Base-by-base conservation (phyloP, 2,113 vertebrate genomes). In the Actenoides hombroni region DNA sequence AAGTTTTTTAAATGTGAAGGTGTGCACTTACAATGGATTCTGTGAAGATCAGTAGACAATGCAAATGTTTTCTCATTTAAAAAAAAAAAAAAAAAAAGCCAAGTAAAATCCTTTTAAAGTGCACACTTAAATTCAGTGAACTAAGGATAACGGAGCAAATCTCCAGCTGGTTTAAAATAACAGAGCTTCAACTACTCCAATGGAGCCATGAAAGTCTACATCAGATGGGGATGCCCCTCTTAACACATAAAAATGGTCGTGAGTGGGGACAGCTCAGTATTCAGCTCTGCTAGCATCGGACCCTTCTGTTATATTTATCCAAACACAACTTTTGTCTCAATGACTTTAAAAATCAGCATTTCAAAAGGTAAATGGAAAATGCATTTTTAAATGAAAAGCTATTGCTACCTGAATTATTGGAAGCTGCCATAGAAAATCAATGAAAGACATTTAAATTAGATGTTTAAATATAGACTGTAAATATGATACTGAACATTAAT, bases 301-400 rank as follows among this genome's bases (percentile, higher is more conserved):
- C 37, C 25, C 28, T 83, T 83, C 46, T 71, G 7, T n/a, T 82
- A 31, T 2, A 53, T 59, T 89, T 23, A 71, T 51, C 53, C 25
- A 77, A 77, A 54, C 3, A 75, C 48, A 90, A 91, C 39, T 91
- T 94, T 51, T 44, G 31, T 13, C 18, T 69, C 70, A 54, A 53
- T 61, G 20, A 21, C 39, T 83, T 61, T 60, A 86, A 86, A 92
- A 87, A 29, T 40, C 49, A 49, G 19, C 6, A 2, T 69, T 92
- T 91, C 49, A 80, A 87, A 92, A 94, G 18, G 56, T 65, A 97
- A 96, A 82, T 4, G 9, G 70, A 92, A 92, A 87, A 92, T 48
- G 31, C 42, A 83, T 96, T 96, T 92, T 93, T 69, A 73, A 95
- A 90, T 33, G n/a, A 96, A 95, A 96, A 84, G 33, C 35, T 80